Base-by-base conservation (phyloP, 1,140 invertebrate species). In the Mercenaria mercenaria region DNA sequence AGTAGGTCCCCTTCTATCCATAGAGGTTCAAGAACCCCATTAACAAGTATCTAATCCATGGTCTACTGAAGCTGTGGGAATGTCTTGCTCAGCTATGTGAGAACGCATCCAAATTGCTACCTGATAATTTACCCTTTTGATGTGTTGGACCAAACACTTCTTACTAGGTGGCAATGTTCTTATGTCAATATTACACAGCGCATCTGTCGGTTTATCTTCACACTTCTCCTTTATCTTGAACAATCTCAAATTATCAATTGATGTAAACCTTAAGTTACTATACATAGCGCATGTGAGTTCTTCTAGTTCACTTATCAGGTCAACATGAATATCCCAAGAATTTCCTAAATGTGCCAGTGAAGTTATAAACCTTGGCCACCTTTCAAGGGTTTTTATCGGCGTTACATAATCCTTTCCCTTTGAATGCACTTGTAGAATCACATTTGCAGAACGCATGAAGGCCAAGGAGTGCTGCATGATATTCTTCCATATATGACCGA, bases 111-210 rank as follows among this genome's bases (percentile, higher is more conserved):
- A 56, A 29, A 81, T 59, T 10, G 32, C 50, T 10, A 61, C 50
- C n/a, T n/a, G n/a, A 20, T 81, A 81, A 39, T 81, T 77, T 11
- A 50, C 74, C 26, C 74, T 77, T 37, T 81, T 81, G 4, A 81
- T 61, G 37, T 81, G 79, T 32, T 81, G 79, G 6, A 59, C 23
- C 20, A 81, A 32, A 34, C 79, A 59, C 32, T 61, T 59, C 32
- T 37, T 61, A 37, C 52, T 20, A 20, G 50, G 77, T 20, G 77
- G 34, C 26, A 41, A 15, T 15, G 29, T 56, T 18, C 0, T 50
- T 32, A 81, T 81, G 32, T 61, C 79, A 32, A 59, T 37, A 39
- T 61, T 81, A 29, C 37, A 1, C n/a, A 61, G 34, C 0, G 79
- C 50, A 41, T 81, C 56, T 0, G 56, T 32, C 43, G 72, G 72